Percentiles rank a stretch among this genome's conserved stretches.
Evolutionary conservation across 2,113 vertebrate species (phyloP).

Genomic region (Acrocephalus arundinaceus): DNA sequence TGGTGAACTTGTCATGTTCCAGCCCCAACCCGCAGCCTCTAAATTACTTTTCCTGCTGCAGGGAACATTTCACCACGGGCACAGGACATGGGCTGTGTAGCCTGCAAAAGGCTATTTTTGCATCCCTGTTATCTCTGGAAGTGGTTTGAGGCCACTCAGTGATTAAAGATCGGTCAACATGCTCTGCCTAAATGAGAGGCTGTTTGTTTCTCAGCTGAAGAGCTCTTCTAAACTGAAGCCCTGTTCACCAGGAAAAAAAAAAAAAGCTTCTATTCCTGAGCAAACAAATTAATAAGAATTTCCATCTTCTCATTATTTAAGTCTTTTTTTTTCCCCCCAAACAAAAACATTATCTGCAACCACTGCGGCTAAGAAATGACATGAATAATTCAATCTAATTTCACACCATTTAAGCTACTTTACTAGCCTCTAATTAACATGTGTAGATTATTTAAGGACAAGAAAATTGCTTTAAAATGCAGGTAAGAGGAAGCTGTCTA

Average conservation of each 20-base stretch:
- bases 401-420: constrained; percentile 66
- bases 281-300: constrained; percentile 47
- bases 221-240: constrained; percentile 16
- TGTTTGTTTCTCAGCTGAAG: constrained; percentile 28
- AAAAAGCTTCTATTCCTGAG: not conserved
- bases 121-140: not conserved
- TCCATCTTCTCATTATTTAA: constrained; percentile 40
- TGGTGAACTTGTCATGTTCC: not conserved
- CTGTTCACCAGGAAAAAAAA: not conserved
- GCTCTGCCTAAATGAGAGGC: not conserved
- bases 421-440: constrained; percentile 70
- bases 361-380: constrained; percentile 27
- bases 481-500: constrained; percentile 57
- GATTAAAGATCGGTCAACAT: constrained; percentile 9
- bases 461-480: constrained; percentile 71
- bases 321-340: not conserved
- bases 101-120: not conserved
- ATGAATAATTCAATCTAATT: constrained; percentile 73
- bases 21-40: not conserved
- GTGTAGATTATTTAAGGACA: constrained; percentile 67
- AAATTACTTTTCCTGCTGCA: constrained; percentile 1
- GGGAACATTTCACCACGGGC: not conserved
- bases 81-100: not conserved
- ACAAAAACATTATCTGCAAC: constrained; percentile 39
- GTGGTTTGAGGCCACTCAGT: not conserved